A percentile compares a stretch with the other conserved stretches of the same genome.
Conservation (phyloP, 2,888 invertebrate species). For the Heteromurus nitidus region DNA sequence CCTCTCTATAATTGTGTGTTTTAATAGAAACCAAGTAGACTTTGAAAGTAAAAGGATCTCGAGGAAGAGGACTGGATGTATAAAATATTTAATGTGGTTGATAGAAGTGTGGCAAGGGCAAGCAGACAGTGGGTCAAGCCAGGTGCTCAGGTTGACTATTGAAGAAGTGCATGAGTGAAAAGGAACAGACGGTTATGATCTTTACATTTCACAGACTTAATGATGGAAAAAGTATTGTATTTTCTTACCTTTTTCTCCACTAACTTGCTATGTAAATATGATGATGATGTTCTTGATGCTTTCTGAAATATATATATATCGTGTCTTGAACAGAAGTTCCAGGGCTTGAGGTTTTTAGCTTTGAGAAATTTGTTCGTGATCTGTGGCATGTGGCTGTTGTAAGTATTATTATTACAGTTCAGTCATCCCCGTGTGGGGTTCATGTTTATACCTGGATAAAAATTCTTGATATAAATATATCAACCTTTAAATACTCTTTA, state of each 20-base stretch:
- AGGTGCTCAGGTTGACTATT: conserved; percentile 65
- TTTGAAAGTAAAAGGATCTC: conserved; percentile 59
- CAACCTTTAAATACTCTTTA: not conserved
- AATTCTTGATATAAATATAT: not conserved
- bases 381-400: conserved; percentile 57
- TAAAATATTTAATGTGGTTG: conserved; percentile 40
- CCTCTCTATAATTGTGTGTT: not conserved
- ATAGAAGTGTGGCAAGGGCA: conserved; percentile 62
- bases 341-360: conserved; percentile 26
- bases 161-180: conserved; percentile 43
- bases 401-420: conserved; percentile 43
- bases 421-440: conserved; percentile 19
- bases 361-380: conserved; percentile 39
- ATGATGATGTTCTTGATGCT: not conserved
- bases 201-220: conserved; percentile 45
- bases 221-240: conserved; percentile 15
- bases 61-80: not conserved
- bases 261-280: conserved; percentile 20
- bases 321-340: conserved; percentile 32
- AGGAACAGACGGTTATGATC: conserved; percentile 54
- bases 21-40: conserved; percentile 33
- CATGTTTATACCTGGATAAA: conserved; percentile 10
- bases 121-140: conserved; percentile 65
- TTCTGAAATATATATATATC: not conserved
- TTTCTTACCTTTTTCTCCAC: conserved; percentile 10